These are phyloP conservation scores for Pristionchus arcanus DNA, from an alignment of 2,888 invertebrate genomes.

Conservation along the genomic window DNA sequence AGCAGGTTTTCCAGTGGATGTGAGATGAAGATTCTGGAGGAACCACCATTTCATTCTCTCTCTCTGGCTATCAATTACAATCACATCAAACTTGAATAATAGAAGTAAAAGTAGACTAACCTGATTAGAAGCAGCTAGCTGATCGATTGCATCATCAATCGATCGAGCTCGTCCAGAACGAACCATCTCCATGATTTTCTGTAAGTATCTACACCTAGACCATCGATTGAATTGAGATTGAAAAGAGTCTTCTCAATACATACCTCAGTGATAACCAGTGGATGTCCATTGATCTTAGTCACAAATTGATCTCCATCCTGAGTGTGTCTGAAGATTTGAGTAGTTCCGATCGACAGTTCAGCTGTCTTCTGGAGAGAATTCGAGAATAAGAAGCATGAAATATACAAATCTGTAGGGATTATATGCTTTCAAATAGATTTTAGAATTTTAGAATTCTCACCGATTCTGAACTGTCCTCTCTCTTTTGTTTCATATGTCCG, in stretches of 20 bases:
- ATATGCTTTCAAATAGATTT: not conserved
- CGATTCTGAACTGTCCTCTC: not conserved
- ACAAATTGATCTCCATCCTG: conserved; percentile 12
- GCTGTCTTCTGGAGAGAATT: not conserved
- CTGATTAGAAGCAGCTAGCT: not conserved
- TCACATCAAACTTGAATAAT: not conserved
- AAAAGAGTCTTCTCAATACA: not conserved
- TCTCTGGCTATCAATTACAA: not conserved
- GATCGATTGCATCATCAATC: conserved; percentile 42
- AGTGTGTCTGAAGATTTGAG: conserved; percentile 20
- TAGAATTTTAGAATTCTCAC: not conserved
- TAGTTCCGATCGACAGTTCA: not conserved
- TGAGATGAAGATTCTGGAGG: conserved; percentile 21
- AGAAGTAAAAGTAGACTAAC: not conserved
- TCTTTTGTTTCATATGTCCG: conserved; percentile 9
- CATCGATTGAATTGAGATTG: not conserved
- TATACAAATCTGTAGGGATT: not conserved
- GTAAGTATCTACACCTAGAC: not conserved
- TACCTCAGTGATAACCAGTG: conserved; percentile 24
- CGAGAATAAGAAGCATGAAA: not conserved
- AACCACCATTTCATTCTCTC: not conserved
- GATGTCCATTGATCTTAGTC: conserved; percentile 43
- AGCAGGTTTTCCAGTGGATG: not conserved
- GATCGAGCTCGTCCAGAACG: not conserved
- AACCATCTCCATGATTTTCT: conserved; percentile 45